phyloP scores from a whole-genome alignment of 2,113 vertebrate genomes.

The Cyphomyrus discorhynchus region DNA sequence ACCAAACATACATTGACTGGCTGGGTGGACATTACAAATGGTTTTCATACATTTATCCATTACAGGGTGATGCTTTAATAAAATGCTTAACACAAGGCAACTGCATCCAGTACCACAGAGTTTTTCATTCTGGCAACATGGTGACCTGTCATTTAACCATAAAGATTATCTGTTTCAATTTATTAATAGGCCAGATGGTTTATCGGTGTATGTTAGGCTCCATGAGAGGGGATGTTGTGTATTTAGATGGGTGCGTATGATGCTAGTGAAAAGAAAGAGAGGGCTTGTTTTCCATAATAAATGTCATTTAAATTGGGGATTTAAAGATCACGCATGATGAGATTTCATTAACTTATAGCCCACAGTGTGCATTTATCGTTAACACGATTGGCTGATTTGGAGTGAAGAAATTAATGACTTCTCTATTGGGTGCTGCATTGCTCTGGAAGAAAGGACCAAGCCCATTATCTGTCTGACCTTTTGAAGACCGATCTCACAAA shows the following conservation, averaged over 20 bases:
- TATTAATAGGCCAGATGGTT: background rate
- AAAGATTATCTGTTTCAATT: background rate
- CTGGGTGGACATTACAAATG: background rate
- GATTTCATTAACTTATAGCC: slow-evolving; percentile 11
- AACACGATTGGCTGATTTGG: slow-evolving; percentile 5
- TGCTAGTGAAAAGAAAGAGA: background rate
- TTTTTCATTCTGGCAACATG: background rate
- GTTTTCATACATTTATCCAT: background rate
- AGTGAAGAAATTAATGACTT: background rate
- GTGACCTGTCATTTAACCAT: background rate
- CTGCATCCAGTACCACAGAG: background rate
- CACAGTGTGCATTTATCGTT: background rate
- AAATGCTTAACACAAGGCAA: background rate
- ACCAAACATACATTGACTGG: background rate
- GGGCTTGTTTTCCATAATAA: background rate
- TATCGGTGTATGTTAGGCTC: background rate
- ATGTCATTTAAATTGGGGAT: background rate
- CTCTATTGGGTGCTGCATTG: background rate
- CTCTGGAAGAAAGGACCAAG: background rate
- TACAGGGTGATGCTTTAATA: background rate
- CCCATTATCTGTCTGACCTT: background rate
- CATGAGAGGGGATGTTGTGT: background rate
- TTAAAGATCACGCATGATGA: slow-evolving; percentile 12
- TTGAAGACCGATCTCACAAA: background rate
- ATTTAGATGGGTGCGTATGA: background rate